phyloP scores from a whole-genome alignment of 2,113 vertebrate species.

The Ranitomeya imitator region DNA sequence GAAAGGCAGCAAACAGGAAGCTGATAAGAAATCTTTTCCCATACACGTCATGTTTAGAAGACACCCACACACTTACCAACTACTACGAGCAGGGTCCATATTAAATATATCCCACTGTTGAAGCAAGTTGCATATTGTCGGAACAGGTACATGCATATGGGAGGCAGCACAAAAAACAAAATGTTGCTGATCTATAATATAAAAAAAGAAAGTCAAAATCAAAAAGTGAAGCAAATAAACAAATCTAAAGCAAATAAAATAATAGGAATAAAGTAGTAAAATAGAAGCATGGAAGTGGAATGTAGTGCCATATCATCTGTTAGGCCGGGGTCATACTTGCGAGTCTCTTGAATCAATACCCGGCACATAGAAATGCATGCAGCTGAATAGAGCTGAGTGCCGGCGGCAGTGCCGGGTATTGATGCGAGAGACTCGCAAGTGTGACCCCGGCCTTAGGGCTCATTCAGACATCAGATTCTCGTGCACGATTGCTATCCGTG shows the following conservation, averaged over 20 bases:
- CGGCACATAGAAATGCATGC: no score
- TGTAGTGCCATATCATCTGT: background rate
- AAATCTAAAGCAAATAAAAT: constrained; percentile 49
- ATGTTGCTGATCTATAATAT: constrained; percentile 94
- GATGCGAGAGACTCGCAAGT: no score
- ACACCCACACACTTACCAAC: constrained; percentile 86
- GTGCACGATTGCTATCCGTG: no score
- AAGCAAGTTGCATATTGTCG: constrained; percentile 94
- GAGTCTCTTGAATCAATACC: no score
- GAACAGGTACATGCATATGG: constrained; percentile 97
- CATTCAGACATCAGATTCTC: no score
- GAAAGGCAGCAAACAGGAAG: constrained; percentile 53
- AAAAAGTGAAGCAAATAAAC: constrained; percentile 49
- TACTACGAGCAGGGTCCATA: constrained; percentile 93
- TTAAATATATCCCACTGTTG: constrained; percentile 98
- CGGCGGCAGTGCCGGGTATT: no score
- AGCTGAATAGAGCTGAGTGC: no score
- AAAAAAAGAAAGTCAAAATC: constrained; percentile 52
- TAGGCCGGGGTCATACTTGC: no score
- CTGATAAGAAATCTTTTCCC: constrained; percentile 62
- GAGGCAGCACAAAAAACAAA: constrained; percentile 95
- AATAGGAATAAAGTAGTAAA: background rate
- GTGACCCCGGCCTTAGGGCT: no score
- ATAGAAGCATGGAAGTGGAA: background rate
- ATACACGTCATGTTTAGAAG: constrained; percentile 8